phyloP scores from a whole-genome alignment of 2,888 invertebrate genomes.

The Morpho achilles region DNA sequence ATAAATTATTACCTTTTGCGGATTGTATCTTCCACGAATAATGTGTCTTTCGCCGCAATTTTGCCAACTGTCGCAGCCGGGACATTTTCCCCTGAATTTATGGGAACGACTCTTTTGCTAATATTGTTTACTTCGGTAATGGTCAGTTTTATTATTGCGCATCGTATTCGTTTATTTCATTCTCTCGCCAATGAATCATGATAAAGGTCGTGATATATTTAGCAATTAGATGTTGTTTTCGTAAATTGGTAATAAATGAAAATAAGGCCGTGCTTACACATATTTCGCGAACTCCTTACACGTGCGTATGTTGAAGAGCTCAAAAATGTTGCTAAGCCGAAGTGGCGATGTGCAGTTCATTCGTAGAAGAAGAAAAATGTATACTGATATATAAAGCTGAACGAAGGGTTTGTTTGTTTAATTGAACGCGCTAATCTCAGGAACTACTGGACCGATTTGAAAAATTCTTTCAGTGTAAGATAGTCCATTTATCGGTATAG shows the following conservation, averaged over 20 bases:
- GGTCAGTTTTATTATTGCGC: constrained; percentile 63
- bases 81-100: constrained; percentile 65
- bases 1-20: constrained; percentile 23
- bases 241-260: constrained; percentile 16
- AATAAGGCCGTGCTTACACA: background rate
- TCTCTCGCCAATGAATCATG: constrained; percentile 33
- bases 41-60: constrained; percentile 53
- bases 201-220: constrained; percentile 21
- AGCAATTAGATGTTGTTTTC: constrained; percentile 24
- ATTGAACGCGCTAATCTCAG: too few relatives aligned
- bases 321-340: too few relatives aligned
- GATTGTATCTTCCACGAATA: constrained; percentile 24
- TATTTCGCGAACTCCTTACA: background rate
- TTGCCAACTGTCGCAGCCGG: constrained; percentile 55
- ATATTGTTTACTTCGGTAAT: constrained; percentile 74
- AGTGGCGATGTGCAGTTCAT: too few relatives aligned
- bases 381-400: too few relatives aligned
- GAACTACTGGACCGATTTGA: too few relatives aligned
- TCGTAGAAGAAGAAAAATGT: too few relatives aligned
- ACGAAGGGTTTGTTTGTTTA: too few relatives aligned
- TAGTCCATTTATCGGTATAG: too few relatives aligned
- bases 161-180: constrained; percentile 61
- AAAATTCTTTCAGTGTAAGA: too few relatives aligned
- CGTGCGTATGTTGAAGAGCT: too few relatives aligned
- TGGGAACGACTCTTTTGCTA: constrained; percentile 59